Conservation (phyloP, 2,797 vertebrate genomes). For the Sebastes taczanowskii region DNA sequence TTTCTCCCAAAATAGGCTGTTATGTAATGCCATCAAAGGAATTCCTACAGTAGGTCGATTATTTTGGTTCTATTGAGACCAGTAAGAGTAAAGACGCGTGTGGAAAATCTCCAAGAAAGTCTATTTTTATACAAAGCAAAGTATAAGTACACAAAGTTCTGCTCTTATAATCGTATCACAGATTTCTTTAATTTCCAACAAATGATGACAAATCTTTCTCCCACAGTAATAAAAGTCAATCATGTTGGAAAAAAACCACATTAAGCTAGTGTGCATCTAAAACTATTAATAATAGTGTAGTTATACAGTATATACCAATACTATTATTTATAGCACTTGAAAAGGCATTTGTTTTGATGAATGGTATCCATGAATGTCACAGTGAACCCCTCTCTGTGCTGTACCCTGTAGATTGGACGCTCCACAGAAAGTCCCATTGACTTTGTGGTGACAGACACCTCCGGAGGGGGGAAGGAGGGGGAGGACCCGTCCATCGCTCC, state of each 20-base stretch:
- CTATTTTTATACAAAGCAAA: constrained; percentile 40
- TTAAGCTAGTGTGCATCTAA: not conserved
- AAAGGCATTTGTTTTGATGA: not conserved
- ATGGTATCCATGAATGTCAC: no score
- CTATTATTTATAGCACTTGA: no score
- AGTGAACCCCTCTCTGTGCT: not conserved
- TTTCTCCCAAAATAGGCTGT: constrained; percentile 27
- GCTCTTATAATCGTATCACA: constrained; percentile 1
- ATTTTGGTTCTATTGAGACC: constrained; percentile 36
- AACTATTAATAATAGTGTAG: not conserved
- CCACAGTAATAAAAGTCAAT: not conserved
- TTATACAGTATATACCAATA: not conserved
- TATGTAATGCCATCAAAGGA: constrained; percentile 44
- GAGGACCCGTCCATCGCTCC: constrained; percentile 83
- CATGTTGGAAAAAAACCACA: not conserved
- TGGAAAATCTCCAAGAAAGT: constrained; percentile 7
- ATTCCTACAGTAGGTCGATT: not conserved
- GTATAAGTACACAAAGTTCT: not conserved
- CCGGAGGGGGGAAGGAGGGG: constrained; percentile 78
- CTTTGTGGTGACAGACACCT: constrained; percentile 85
- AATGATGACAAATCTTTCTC: not conserved
- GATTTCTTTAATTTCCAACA: not conserved
- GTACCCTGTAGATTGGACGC: constrained; percentile 77
- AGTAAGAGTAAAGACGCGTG: not conserved
- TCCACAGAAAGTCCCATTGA: constrained; percentile 86